Evolutionary conservation across 2,797 vertebrate genomes (phyloP).

Genomic region (Rhabdomys pumilio): DNA sequence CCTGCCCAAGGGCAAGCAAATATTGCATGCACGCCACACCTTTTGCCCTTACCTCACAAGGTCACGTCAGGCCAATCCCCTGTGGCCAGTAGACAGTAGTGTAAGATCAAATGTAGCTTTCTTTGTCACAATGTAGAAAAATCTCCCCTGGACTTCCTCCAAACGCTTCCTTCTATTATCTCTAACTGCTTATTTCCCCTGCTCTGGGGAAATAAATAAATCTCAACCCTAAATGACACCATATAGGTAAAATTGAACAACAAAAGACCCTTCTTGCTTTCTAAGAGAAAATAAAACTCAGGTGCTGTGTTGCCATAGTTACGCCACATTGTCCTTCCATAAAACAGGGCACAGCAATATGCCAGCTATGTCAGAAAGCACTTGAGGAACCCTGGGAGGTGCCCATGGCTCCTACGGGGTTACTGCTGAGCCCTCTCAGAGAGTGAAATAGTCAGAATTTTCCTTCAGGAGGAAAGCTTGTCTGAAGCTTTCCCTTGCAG

Average conservation of each 20-base stretch:
- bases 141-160: neutral
- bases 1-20: neutral
- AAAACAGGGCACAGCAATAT: constrained; percentile 52
- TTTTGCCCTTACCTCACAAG: neutral
- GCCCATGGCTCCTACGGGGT: constrained; percentile 9
- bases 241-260: constrained; percentile 83
- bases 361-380: constrained; percentile 74
- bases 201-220: neutral
- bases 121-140: constrained; percentile 44
- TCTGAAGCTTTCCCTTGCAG: neutral
- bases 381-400: constrained; percentile 54
- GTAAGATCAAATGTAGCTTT: neutral
- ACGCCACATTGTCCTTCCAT: constrained; percentile 81
- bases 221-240: constrained; percentile 71
- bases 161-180: constrained; percentile 10
- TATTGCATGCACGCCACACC: neutral
- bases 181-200: constrained; percentile 53
- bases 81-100: neutral
- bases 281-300: constrained; percentile 72
- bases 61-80: neutral
- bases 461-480: constrained; percentile 65
- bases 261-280: constrained; percentile 75
- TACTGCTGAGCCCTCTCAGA: neutral
- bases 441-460: constrained; percentile 45
- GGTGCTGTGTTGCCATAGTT: constrained; percentile 80